Evolutionary conservation across 23 tunicate species (phyloP), one percentile per base, ranked within the genome.

Genomic region (Ciona savignyi): DNA sequence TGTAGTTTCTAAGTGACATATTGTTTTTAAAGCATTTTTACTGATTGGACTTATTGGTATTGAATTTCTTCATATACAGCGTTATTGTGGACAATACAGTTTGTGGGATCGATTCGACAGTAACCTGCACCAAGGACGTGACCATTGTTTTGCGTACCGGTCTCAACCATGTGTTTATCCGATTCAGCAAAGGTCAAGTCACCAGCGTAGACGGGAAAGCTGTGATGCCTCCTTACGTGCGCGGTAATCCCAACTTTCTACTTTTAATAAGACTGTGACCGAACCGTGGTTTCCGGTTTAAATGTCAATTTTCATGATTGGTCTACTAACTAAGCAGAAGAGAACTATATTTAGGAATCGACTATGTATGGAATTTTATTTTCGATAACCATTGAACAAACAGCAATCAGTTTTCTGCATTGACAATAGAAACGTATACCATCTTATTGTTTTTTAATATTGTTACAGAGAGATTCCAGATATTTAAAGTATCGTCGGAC

Each of bases 41-140:
- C n/a, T n/a, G n/a, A n/a, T n/a, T n/a, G n/a, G n/a, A n/a, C n/a
- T 24, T 70, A 11, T 49, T 49, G 15, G 61, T 49, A 19, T 6
- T 20, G n/a, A n/a, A n/a, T n/a, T n/a, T n/a, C n/a, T n/a, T n/a
- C n/a, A n/a, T n/a, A n/a, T 64, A 20, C 75, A 82, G 87, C 22
- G 82, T 82, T 4, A 25, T 77, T 19, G 73, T 83, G 4, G 89
- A 83, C 71, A 83, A 73, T 30, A 32, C 83, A 0, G 33, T 70
- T 0, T 83, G 89, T 51, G 89, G 81, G 2, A 22, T 28, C 19
- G 78, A 65, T 28, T 32, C 32, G 25, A 62, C 78, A 0, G 78
- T 60, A 23, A 83, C 83, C 0, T 83, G 89, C 71, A 77, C 79
- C 25, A 83, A 70, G 22, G 83, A 83, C 21, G 83, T 83, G 11